phyloP scores from a whole-genome alignment of 2,888 invertebrate species.

The Sceliomorpha sp. region DNA sequence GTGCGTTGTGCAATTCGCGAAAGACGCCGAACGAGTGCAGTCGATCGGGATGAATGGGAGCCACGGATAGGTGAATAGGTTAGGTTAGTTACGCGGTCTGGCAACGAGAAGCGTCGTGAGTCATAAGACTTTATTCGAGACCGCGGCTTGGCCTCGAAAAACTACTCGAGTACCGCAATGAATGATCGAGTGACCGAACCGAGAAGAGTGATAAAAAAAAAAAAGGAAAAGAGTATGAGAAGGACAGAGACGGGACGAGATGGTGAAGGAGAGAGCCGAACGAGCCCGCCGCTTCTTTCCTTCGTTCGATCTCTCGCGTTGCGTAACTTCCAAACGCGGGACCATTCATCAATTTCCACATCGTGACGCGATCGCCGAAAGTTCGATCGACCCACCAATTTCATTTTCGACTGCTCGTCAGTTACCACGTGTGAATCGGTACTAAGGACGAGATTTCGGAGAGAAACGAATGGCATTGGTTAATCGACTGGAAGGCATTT shows the following conservation, averaged over 20 bases:
- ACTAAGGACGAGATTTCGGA: too few relatives aligned
- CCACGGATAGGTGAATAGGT: conserved; percentile 44
- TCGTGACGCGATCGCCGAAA: conserved; percentile 8
- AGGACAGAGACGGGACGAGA: conserved; percentile 23
- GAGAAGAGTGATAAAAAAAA: conserved; percentile 33
- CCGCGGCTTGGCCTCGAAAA: conserved; percentile 60
- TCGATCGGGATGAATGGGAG: conserved; percentile 41
- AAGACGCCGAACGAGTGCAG: conserved; percentile 2
- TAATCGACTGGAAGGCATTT: too few relatives aligned
- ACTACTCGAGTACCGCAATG: conserved; percentile 57
- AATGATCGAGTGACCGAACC: conserved; percentile 59
- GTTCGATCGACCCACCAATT: not conserved
- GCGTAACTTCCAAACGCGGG: conserved; percentile 49
- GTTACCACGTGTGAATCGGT: too few relatives aligned
- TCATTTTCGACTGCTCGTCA: too few relatives aligned
- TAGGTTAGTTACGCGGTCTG: conserved; percentile 51
- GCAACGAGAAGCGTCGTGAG: conserved; percentile 51
- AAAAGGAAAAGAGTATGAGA: too few relatives aligned
- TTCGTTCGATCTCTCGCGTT: conserved; percentile 35
- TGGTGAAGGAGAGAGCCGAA: conserved; percentile 19
- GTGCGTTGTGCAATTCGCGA: conserved; percentile 18
- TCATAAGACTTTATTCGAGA: conserved; percentile 60
- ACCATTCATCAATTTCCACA: conserved; percentile 54
- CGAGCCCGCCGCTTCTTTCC: conserved; percentile 21
- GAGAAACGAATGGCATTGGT: too few relatives aligned